Percentiles rank a stretch among this genome's conserved stretches.
Evolutionary conservation across 2,113 vertebrate genomes (phyloP).

Genomic region (Strix aluco): DNA sequence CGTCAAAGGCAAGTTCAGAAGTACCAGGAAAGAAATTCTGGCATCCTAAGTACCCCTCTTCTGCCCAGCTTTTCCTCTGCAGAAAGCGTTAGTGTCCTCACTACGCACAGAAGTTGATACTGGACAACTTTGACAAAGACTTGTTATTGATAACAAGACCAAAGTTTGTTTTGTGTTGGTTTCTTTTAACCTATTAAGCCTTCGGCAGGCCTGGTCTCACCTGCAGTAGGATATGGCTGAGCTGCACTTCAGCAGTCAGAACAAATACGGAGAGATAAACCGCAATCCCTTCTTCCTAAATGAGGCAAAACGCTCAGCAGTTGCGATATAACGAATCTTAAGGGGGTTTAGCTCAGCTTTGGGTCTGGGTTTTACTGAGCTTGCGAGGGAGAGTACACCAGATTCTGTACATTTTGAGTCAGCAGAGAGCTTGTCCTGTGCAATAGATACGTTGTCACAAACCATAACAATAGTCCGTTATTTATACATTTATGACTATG

Average conservation of each 20-base stretch:
- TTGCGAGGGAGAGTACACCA: not conserved
- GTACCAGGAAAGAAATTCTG: not conserved
- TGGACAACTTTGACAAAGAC: not conserved
- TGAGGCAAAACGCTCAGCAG: fast-evolving
- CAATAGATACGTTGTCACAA: not conserved
- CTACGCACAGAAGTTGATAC: not conserved
- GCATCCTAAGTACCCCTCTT: not conserved
- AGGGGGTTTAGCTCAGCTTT: not conserved
- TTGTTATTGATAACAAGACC: not conserved
- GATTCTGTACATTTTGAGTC: not conserved
- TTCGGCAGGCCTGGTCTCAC: not conserved
- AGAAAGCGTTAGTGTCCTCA: not conserved
- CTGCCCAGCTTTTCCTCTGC: not conserved
- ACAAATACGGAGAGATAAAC: not conserved
- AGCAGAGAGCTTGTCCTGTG: constrained; percentile 21
- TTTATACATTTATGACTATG: not conserved
- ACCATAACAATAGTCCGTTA: not conserved
- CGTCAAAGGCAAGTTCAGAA: not conserved
- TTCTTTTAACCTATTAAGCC: not conserved
- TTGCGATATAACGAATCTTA: fast-evolving
- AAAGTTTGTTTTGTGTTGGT: too few relatives aligned
- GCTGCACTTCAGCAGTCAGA: not conserved
- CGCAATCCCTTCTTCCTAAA: not conserved
- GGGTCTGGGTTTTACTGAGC: not conserved
- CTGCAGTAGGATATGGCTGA: not conserved